phyloP scores from a whole-genome alignment of 37 sponge, comb jelly and placozoan species.

The Corticium candelabrum region DNA sequence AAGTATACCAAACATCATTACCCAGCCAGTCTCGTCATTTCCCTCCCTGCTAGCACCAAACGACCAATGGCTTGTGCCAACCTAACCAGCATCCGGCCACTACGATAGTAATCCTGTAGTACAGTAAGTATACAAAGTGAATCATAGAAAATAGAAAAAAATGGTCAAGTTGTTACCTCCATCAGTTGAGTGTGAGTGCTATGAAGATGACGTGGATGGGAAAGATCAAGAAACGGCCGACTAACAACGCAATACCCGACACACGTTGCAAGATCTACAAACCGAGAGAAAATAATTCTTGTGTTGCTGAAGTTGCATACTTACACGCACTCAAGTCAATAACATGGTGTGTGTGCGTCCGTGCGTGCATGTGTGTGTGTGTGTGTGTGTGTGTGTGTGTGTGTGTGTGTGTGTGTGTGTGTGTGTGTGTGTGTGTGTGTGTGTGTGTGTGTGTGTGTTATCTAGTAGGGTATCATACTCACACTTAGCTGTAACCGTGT shows the following conservation, averaged over 20 bases:
- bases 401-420: too few relatives aligned
- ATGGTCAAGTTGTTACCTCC: background rate
- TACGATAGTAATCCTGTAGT: conserved; percentile 39
- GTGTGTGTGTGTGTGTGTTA: too few relatives aligned
- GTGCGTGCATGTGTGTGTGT: too few relatives aligned
- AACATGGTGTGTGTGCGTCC: too few relatives aligned
- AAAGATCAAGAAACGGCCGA: conserved; percentile 65
- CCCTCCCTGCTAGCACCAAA: conserved; percentile 82
- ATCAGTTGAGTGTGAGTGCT: conserved; percentile 51
- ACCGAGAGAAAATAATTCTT: too few relatives aligned
- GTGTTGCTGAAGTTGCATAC: too few relatives aligned
- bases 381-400: too few relatives aligned
- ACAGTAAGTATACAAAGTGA: background rate
- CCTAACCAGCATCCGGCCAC: conserved; percentile 78
- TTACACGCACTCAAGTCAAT: too few relatives aligned
- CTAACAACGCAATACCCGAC: conserved; percentile 75
- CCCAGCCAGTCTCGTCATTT: conserved; percentile 81
- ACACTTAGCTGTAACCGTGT: conserved; percentile 87
- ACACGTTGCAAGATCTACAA: conserved; percentile 73
- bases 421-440: too few relatives aligned
- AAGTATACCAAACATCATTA: conserved; percentile 13
- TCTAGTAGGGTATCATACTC: background rate
- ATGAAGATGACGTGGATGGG: conserved; percentile 34
- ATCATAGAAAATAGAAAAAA: background rate
- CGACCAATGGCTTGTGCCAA: conserved; percentile 92